Percentiles rank a stretch among this genome's conserved stretches.
phyloP scores from a whole-genome alignment of 2,113 vertebrate species.

The Mirza zaza region DNA sequence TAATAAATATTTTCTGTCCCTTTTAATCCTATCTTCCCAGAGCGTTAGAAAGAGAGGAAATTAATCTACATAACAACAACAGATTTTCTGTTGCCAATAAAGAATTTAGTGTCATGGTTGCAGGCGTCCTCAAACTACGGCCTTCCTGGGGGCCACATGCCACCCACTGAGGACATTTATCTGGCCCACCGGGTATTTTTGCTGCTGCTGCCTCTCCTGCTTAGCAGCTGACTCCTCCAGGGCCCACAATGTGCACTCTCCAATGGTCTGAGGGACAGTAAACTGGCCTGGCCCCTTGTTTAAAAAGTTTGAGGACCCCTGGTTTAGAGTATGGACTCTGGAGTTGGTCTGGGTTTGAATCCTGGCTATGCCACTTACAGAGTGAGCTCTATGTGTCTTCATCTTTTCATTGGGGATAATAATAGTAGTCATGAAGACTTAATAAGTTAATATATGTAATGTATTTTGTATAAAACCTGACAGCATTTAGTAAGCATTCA shows the following conservation, averaged over 20 bases:
- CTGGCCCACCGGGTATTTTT: no score
- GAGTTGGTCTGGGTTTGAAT: conserved; percentile 32
- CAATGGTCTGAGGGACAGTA: no score
- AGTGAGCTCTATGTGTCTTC: conserved; percentile 16
- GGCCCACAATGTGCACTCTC: no score
- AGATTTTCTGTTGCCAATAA: conserved; percentile 11
- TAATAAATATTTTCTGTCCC: neutral
- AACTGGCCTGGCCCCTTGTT: no score
- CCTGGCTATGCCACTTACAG: neutral
- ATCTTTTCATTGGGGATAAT: conserved; percentile 26
- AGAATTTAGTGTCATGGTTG: neutral
- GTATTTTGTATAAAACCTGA: conserved; percentile 43
- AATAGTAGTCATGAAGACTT: conserved; percentile 45
- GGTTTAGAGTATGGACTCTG: neutral
- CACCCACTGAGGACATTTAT: no score
- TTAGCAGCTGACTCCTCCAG: no score
- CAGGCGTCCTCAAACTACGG: no score
- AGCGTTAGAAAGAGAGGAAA: conserved; percentile 33
- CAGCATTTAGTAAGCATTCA: conserved; percentile 42
- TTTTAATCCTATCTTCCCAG: neutral
- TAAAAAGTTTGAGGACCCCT: no score
- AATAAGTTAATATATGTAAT: conserved; percentile 36
- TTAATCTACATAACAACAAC: neutral
- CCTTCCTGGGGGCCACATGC: no score
- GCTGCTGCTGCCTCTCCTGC: no score